These are phyloP conservation scores for Macaca nemestrina DNA, from an alignment of 2,113 vertebrate species.

Conservation along the genomic window DNA sequence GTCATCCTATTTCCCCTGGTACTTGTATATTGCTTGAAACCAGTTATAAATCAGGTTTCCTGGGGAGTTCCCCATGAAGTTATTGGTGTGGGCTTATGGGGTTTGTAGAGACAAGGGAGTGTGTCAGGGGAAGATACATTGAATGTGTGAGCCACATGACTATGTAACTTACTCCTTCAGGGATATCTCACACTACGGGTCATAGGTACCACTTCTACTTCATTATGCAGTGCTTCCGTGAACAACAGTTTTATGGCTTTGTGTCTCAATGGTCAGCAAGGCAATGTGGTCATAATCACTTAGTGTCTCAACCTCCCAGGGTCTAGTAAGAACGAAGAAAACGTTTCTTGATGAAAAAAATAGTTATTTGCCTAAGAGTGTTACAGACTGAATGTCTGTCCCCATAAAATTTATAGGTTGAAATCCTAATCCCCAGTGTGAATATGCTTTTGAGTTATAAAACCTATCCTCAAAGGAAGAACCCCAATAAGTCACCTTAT, in stretches of 20 bases:
- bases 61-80: neutral
- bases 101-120: neutral
- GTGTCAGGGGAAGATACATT: no score
- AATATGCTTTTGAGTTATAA: neutral
- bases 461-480: neutral
- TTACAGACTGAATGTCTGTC: neutral
- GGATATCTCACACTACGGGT: neutral
- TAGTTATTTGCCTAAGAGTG: neutral
- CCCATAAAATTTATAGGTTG: neutral
- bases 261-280: no score
- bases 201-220: neutral
- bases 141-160: neutral
- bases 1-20: neutral
- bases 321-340: neutral
- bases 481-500: neutral
- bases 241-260: neutral
- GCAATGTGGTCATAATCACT: neutral
- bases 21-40: neutral
- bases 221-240: neutral
- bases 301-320: neutral
- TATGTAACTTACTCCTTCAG: neutral
- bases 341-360: neutral
- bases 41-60: neutral
- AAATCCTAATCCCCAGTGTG: neutral
- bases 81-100: neutral